Percentiles rank a stretch among this genome's conserved stretches.
phyloP scores from a whole-genome alignment of 2,113 vertebrate species.

The Chamaea fasciata region DNA sequence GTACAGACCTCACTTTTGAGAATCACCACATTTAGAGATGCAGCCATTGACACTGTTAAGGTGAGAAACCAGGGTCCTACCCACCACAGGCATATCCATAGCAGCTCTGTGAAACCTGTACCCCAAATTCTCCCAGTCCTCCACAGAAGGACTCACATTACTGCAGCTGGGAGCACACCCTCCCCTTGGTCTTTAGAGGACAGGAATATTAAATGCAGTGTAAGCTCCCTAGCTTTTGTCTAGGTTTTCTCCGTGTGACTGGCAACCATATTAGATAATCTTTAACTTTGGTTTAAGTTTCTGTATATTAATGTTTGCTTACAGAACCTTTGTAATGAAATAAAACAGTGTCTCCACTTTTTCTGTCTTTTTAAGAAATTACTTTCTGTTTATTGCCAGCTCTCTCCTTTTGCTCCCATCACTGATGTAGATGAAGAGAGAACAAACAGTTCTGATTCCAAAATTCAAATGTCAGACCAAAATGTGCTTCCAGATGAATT shows the following conservation, averaged over 20 bases:
- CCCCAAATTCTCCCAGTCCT: not conserved
- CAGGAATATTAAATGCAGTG: not conserved
- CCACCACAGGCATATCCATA: not conserved
- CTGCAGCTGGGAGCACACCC: not conserved
- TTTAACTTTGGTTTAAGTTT: not conserved
- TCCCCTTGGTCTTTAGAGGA: not conserved
- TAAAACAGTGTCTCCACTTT: not conserved
- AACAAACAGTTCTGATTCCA: not conserved
- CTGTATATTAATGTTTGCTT: not conserved
- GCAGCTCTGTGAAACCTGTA: not conserved
- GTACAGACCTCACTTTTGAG: not conserved
- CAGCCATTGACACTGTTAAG: not conserved
- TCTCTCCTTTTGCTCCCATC: not conserved
- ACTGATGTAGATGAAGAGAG: not conserved
- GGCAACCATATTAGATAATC: not conserved
- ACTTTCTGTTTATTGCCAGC: not conserved
- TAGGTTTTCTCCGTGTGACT: not conserved
- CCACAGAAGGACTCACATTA: accelerated
- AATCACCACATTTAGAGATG: not conserved
- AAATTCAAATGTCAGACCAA: constrained; percentile 27
- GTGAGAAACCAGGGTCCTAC: not conserved
- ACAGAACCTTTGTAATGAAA: not conserved
- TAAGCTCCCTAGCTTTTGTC: not conserved
- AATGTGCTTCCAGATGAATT: not conserved
- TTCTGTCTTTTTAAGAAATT: not conserved